These are phyloP conservation scores for Montifringilla adamsi DNA, from an alignment of 2,113 vertebrate species.

Conservation along the genomic window DNA sequence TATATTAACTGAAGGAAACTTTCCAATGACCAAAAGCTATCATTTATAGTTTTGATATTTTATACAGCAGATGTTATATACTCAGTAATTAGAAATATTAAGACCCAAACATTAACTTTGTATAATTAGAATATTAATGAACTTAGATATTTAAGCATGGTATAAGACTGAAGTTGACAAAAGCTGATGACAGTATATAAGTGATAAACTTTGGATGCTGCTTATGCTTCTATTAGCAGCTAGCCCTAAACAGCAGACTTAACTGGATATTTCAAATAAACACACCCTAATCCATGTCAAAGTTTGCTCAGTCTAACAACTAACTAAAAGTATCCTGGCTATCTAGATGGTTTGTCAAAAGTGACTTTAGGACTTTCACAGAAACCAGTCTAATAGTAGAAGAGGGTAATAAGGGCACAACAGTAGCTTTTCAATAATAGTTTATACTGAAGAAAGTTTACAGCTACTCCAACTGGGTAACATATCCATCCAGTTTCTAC, in stretches of 20 bases:
- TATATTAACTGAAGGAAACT: neutral
- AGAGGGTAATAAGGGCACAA: neutral
- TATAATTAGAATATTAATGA: neutral
- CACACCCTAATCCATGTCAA: neutral
- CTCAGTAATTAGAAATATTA: neutral
- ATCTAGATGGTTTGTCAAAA: neutral
- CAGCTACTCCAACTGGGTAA: neutral
- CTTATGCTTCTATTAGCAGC: neutral
- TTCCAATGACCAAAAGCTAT: neutral
- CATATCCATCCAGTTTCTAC: neutral
- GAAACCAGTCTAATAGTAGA: neutral
- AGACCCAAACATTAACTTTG: neutral
- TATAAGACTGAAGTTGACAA: neutral
- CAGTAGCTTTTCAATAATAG: neutral
- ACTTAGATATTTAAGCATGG: neutral
- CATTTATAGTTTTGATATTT: neutral
- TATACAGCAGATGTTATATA: neutral
- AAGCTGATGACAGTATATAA: neutral
- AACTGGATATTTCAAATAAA: neutral
- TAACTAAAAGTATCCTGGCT: neutral
- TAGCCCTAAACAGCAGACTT: neutral
- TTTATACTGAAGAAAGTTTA: neutral
- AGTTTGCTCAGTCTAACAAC: neutral
- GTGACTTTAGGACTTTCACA: neutral
- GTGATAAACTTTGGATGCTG: neutral